Percentiles rank a stretch among this genome's conserved stretches.
phyloP scores from a whole-genome alignment of 2,888 invertebrate species.

The Ichneumoninae sp. region DNA sequence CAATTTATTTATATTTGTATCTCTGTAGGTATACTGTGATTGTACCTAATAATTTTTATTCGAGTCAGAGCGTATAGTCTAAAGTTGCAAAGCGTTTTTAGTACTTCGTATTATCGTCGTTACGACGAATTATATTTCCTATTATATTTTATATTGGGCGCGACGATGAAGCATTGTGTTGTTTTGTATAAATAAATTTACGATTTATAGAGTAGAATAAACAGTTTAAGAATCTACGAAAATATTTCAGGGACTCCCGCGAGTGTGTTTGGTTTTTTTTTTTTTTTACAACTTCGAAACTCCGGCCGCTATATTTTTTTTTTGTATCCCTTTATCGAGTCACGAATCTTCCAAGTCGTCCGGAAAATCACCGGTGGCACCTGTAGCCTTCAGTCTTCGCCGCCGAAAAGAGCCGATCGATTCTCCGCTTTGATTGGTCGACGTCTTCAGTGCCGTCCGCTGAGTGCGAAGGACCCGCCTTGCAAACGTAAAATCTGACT shows the following conservation, averaged over 20 bases:
- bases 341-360: slow-evolving; percentile 30
- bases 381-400: slow-evolving; percentile 70
- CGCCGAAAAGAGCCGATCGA: slow-evolving; percentile 76
- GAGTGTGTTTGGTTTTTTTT: background rate
- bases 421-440: slow-evolving; percentile 79
- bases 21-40: slow-evolving; percentile 1
- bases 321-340: slow-evolving; percentile 22
- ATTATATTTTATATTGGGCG: slow-evolving; percentile 45
- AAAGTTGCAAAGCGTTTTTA: slow-evolving; percentile 20
- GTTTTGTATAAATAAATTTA: slow-evolving; percentile 52
- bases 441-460: slow-evolving; percentile 48
- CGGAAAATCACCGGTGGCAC: slow-evolving; percentile 72
- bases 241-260: background rate
- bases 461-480: background rate
- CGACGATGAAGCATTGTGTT: slow-evolving; percentile 40
- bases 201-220: background rate
- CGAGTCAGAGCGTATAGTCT: slow-evolving; percentile 31
- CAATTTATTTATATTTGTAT: slow-evolving; percentile 40
- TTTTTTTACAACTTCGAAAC: slow-evolving; percentile 14
- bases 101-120: slow-evolving; percentile 41
- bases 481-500: background rate
- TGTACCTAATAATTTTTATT: slow-evolving; percentile 9
- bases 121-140: slow-evolving; percentile 51
- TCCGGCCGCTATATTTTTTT: background rate
- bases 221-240: background rate